Conservation (phyloP, 2,797 vertebrate species). For the Dallia pectoralis region DNA sequence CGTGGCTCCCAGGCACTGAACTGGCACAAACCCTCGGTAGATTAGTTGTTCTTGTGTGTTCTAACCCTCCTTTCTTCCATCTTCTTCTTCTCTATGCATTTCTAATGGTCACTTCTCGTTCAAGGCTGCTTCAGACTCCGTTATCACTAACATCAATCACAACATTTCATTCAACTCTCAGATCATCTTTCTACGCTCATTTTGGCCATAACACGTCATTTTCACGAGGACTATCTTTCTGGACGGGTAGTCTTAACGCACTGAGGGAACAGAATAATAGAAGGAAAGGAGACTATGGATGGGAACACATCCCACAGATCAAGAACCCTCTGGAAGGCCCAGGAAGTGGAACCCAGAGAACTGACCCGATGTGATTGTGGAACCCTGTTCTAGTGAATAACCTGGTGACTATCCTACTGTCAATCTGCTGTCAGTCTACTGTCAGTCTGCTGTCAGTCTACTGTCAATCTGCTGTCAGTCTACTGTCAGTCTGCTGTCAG, state of each 20-base stretch:
- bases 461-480: not conserved
- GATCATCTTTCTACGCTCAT: constrained; percentile 45
- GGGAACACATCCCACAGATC: not conserved
- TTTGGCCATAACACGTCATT: constrained; percentile 47
- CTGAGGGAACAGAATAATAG: constrained; percentile 26
- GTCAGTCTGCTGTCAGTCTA: not conserved
- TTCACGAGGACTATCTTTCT: constrained; percentile 71
- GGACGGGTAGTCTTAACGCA: constrained; percentile 40
- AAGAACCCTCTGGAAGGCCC: constrained; percentile 3
- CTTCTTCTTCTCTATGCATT: constrained; percentile 42
- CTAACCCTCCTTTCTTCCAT: constrained; percentile 10
- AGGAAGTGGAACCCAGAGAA: not conserved
- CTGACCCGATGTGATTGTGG: constrained; percentile 1
- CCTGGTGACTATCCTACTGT: not conserved
- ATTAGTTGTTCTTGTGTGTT: constrained; percentile 36
- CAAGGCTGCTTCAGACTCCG: constrained; percentile 47
- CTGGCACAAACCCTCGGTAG: constrained; percentile 27
- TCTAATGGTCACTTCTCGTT: constrained; percentile 37
- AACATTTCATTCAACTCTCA: constrained; percentile 18
- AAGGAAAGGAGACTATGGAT: constrained; percentile 14
- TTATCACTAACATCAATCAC: constrained; percentile 32
- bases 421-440: too few relatives aligned
- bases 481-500: not conserved
- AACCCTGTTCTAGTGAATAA: not conserved
- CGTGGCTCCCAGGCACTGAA: not conserved